Conservation (phyloP, 2,797 vertebrate species). For the Astyanax mexicanus region DNA sequence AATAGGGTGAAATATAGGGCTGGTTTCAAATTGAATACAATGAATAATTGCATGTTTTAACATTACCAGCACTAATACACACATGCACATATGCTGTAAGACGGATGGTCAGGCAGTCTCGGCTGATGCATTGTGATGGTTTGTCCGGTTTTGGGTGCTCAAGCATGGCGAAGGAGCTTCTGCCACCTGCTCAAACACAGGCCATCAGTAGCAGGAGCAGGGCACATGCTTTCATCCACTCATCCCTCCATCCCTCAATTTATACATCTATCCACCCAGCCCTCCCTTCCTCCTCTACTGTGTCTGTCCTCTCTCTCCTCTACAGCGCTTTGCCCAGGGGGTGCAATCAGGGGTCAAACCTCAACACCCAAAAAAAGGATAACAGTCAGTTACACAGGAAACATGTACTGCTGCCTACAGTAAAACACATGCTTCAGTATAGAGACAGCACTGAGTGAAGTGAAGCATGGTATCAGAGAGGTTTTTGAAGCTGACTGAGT, state of each 20-base stretch:
- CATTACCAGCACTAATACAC: too few relatives aligned
- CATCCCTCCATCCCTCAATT: neutral
- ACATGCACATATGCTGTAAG: too few relatives aligned
- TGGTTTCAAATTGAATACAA: too few relatives aligned
- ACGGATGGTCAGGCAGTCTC: constrained; percentile 37
- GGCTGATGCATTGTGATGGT: neutral
- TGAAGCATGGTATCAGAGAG: too few relatives aligned
- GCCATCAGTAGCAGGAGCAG: neutral
- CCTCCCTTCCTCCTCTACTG: neutral
- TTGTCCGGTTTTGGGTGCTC: neutral
- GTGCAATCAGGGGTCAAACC: neutral
- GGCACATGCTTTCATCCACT: neutral
- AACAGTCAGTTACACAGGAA: neutral
- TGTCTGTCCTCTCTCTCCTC: neutral
- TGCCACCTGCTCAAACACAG: constrained; percentile 4
- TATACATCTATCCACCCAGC: too few relatives aligned
- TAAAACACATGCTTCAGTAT: too few relatives aligned
- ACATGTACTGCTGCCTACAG: neutral
- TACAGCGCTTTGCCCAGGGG: neutral
- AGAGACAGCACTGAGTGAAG: too few relatives aligned
- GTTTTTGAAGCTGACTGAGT: too few relatives aligned
- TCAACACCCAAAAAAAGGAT: neutral
- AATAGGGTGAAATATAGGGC: too few relatives aligned
- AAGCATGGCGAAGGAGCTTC: neutral
- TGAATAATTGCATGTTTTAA: too few relatives aligned